phyloP scores from a whole-genome alignment of 64 coral and sea anemone species.

The Cladopsammia gracilis region DNA sequence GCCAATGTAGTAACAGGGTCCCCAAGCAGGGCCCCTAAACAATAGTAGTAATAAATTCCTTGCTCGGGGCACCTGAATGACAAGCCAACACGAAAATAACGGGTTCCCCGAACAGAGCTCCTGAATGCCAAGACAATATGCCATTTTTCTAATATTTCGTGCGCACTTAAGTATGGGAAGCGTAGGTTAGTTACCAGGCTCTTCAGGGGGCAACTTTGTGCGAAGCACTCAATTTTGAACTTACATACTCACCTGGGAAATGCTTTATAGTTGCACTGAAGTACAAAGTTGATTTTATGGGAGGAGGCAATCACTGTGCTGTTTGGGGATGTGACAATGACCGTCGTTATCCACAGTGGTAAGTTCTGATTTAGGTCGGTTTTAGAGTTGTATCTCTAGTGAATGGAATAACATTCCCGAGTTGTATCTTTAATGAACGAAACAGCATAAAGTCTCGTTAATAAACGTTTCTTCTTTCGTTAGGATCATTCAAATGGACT shows the following conservation, averaged over 20 bases:
- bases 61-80: too few relatives aligned
- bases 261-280: background rate
- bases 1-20: too few relatives aligned
- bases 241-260: background rate
- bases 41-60: too few relatives aligned
- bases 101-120: too few relatives aligned
- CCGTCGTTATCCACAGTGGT: conserved; percentile 38
- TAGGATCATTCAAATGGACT: conserved; percentile 28
- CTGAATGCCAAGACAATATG: too few relatives aligned
- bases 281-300: too few relatives aligned
- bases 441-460: background rate
- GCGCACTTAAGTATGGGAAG: background rate
- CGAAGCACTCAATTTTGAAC: too few relatives aligned
- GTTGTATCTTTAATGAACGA: background rate
- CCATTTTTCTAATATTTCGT: conserved; percentile 26
- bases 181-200: background rate
- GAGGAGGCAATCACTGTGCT: conserved; percentile 41
- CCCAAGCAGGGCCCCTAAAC: too few relatives aligned
- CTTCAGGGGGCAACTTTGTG: conserved; percentile 19
- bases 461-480: background rate
- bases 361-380: conserved; percentile 11
- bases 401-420: background rate
- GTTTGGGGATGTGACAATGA: conserved; percentile 53
- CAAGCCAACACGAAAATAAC: too few relatives aligned
- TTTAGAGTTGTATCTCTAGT: conserved; percentile 10